Evolutionary conservation across 2,113 vertebrate species (phyloP), one percentile per base, ranked within the genome.

Genomic region (Potamarius usumacintae): DNA sequence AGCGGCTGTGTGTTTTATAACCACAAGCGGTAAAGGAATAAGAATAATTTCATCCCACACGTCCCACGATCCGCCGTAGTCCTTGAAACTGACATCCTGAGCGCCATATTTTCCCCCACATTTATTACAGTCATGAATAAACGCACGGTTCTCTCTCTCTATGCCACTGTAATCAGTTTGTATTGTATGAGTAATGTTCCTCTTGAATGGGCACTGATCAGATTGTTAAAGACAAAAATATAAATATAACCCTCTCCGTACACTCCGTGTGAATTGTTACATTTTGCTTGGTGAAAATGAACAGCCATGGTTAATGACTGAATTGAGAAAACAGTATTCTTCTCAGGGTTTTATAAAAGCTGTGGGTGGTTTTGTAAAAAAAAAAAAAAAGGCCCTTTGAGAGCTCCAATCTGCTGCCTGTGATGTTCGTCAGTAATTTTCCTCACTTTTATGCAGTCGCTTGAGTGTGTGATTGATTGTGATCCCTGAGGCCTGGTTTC

Each of bases 151-250:
- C 22, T 83, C 42, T 62, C n/a, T 62, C 30, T n/a, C 57, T 62
- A 10, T n/a, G 25, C 67, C 79, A 3, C 79, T 27, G 65, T 55
- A 82, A 87, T 87, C 79, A 74, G 86, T 62, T 85, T 76, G 53
- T 67, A 89, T 62, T 81, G 55, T 62, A 20, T 81, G 42, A 50
- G 71, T 60, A 58, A 48, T 58, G 65, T 63, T 83, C 22, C 50
- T 57, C 74, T 42, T 86, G 74, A 84, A 87, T 83, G 34, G 42
- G 63, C 48, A 63, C 80, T 80, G 83, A 83, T 88, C 60, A 88
- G 67, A 78, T 85, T 87, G 62, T 85, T 85, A 67, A 81, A 87
- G 69, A 82, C 34, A 34, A 83, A 82, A 69, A 55, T 74, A 57
- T 58, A 74, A 67, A 71, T 15, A 58, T 62, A 83, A 30, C 34